Evolutionary conservation across 2,888 invertebrate species (phyloP), one percentile per base, ranked within the genome.

Genomic region (Cremastinae sp.): DNA sequence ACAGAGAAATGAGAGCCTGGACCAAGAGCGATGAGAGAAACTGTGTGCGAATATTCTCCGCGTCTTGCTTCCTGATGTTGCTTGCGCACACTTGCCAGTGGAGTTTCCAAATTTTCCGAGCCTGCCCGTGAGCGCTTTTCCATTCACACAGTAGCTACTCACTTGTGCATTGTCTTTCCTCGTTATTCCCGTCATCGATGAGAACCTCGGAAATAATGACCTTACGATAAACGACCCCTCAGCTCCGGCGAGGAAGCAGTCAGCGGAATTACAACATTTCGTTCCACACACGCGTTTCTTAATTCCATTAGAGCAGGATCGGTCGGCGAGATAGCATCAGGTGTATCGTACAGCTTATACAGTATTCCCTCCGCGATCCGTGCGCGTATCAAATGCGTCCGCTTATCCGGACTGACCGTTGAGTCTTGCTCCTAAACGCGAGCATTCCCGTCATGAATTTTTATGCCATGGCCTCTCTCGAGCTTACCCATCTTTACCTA

Each of bases 31-130:
- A 66, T 66, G 66, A 55, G 66, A 56, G 55, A 16, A 41, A 49
- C 47, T 37, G 22, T 68, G 39, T 45, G 56, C 39, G 10, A 35
- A 43, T 28, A 61, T 47, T 16, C 55, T 41, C 41, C 28, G 12
- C 22, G 18, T 41, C 51, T 65, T 43, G 16, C 9, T 14, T 28
- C 59, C 28, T 28, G 2, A 28, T 45, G 10, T 45, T 16, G 35
- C 8, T 16, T 22, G 16, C 8, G 18, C 41, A 39, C 37, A 51
- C 37, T n/a, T 37, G 49, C 49, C 59, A 47, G 70, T 49, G 71
- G 56, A 56, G 71, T 14, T 61, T 49, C 47, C 55, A 69, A 69
- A 76, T 73, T 76, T 76, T 73, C 75, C 68, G 43, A 39, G 66
- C 49, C 72, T 66, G 22, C 10, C 51, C 68, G 49, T 49, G 56